These are phyloP conservation scores for Saimiri boliviensis DNA, from an alignment of 2,113 vertebrate species.

Conservation along the genomic window DNA sequence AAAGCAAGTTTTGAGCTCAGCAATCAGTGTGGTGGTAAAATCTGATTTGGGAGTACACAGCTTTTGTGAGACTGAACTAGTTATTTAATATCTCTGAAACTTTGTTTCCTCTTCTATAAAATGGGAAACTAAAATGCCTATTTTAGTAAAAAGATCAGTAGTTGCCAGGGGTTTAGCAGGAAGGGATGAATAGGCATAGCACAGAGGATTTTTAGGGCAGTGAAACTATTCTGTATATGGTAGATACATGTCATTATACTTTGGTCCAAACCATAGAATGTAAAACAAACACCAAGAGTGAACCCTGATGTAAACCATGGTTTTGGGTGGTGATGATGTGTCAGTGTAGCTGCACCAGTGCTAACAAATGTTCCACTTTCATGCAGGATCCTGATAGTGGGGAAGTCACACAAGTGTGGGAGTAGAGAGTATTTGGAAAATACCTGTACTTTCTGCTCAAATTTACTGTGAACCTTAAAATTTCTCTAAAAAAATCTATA, in stretches of 20 bases:
- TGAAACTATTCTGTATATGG: neutral
- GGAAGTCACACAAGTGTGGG: neutral
- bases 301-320: neutral
- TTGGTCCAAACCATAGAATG: neutral
- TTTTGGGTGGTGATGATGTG: fast-evolving
- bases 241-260: neutral
- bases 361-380: fast-evolving
- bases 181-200: neutral
- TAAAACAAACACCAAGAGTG: neutral
- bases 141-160: neutral
- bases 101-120: neutral
- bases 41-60: neutral
- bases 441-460: neutral
- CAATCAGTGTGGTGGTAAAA: neutral
- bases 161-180: neutral
- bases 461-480: constrained; percentile 24
- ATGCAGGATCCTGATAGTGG: neutral
- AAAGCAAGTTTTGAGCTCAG: neutral
- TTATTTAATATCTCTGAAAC: neutral
- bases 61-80: neutral
- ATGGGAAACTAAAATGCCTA: neutral
- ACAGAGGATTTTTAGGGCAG: neutral
- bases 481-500: neutral
- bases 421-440: neutral
- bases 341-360: neutral